Evolutionary conservation across 2,797 vertebrate species (phyloP).

Genomic region (Zalophus californianus): DNA sequence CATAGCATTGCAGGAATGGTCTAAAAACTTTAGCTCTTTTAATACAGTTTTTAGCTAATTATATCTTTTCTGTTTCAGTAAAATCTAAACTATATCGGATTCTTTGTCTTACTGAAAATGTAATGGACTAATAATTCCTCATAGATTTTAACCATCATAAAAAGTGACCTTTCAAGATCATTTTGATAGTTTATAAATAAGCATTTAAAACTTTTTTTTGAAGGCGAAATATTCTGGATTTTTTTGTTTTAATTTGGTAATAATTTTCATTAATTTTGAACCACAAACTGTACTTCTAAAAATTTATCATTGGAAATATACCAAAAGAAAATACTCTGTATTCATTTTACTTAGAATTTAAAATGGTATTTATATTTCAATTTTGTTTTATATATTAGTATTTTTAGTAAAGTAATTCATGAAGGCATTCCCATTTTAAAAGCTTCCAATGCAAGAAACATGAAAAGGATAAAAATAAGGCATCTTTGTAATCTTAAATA

Average conservation of each 20-base stretch:
- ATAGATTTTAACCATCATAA: conserved; percentile 4
- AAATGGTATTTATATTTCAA: neutral
- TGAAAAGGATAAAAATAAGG: neutral
- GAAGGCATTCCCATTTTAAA: neutral
- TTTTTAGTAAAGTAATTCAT: conserved; percentile 21
- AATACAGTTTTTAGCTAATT: conserved; percentile 11
- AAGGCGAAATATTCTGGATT: neutral
- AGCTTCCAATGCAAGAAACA: neutral
- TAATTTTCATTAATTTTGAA: conserved; percentile 15
- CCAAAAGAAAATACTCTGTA: neutral
- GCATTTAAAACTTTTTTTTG: neutral
- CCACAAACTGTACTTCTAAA: neutral
- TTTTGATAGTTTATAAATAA: neutral
- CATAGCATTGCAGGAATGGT: conserved; percentile 11
- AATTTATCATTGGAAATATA: neutral
- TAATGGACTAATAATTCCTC: conserved; percentile 4
- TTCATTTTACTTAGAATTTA: conserved; percentile 26
- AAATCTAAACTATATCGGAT: neutral
- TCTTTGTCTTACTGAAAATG: neutral
- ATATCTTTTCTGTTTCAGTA: neutral
- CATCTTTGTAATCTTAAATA: conserved; percentile 34
- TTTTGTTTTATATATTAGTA: neutral
- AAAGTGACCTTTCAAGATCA: neutral
- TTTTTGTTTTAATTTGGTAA: neutral
- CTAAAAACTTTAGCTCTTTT: neutral